These are phyloP conservation scores for Arizona elegans DNA, from an alignment of 2,113 vertebrate genomes.

Conservation along the genomic window DNA sequence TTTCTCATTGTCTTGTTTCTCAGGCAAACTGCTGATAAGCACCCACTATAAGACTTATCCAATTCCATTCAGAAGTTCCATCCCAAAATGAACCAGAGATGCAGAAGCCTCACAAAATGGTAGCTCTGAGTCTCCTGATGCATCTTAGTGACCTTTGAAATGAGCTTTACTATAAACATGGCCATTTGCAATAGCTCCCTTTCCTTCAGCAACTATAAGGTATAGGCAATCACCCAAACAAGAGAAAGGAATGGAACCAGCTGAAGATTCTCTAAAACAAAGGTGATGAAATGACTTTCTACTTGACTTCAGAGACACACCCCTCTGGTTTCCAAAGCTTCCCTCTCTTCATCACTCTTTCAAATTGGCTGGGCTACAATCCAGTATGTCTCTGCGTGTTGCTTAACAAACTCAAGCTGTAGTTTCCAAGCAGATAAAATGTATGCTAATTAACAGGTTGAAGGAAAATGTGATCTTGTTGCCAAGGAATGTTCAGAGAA, in stretches of 20 bases:
- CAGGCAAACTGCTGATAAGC: neutral
- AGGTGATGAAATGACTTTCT: slow-evolving; percentile 39
- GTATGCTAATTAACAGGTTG: slow-evolving; percentile 83
- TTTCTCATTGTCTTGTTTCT: neutral
- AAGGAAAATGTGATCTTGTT: slow-evolving; percentile 86
- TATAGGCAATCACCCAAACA: neutral
- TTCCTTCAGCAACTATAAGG: neutral
- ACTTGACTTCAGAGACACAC: slow-evolving; percentile 36
- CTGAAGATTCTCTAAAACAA: slow-evolving; percentile 31
- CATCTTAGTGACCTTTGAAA: neutral
- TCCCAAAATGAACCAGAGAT: neutral
- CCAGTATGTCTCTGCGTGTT: slow-evolving; percentile 42
- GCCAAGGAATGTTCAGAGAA: slow-evolving; percentile 83
- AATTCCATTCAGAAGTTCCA: neutral
- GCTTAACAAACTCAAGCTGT: slow-evolving; percentile 69
- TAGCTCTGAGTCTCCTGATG: neutral
- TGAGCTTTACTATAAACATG: neutral
- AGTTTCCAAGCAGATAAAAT: slow-evolving; percentile 80
- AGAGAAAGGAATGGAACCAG: slow-evolving; percentile 9
- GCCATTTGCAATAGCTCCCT: neutral
- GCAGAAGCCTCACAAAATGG: neutral
- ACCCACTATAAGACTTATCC: neutral
- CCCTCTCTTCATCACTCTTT: slow-evolving; percentile 40
- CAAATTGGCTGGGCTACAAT: slow-evolving; percentile 40
- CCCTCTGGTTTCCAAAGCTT: slow-evolving; percentile 33